Evolutionary conservation across 2,797 vertebrate genomes (phyloP).

Genomic region (Sebastes cheni): DNA sequence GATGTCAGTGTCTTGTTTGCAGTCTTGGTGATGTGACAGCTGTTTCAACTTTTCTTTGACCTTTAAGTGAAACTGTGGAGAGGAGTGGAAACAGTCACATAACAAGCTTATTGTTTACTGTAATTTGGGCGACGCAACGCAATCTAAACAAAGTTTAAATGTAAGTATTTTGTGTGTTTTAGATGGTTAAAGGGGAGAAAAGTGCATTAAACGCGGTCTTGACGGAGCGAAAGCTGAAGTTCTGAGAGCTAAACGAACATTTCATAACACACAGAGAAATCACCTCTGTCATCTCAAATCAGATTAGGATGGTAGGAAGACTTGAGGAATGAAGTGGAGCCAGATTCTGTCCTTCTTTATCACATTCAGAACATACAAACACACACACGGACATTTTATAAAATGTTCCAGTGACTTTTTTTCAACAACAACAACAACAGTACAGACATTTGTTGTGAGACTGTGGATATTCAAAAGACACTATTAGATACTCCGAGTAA

Average conservation of each 20-base stretch:
- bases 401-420: not conserved
- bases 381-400: not conserved
- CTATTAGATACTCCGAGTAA: too few relatives aligned
- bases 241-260: not conserved
- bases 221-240: not conserved
- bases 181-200: not conserved
- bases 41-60: not conserved
- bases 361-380: not conserved
- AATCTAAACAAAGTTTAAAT: not conserved
- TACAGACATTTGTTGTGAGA: too few relatives aligned
- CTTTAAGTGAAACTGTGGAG: too few relatives aligned
- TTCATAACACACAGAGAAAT: not conserved
- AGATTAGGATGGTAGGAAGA: constrained; percentile 38
- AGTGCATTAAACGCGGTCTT: not conserved
- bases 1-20: too few relatives aligned
- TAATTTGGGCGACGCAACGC: not conserved
- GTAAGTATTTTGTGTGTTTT: not conserved
- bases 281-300: not conserved
- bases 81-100: not conserved
- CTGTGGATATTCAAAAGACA: too few relatives aligned
- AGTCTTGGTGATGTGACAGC: not conserved
- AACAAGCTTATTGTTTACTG: not conserved
- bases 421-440: too few relatives aligned
- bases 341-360: constrained; percentile 17
- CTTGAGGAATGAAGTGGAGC: constrained; percentile 61